Percentiles rank a stretch among this genome's conserved stretches.
Conservation (phyloP, 2,797 vertebrate species). For the Pogoniulus pusillus region DNA sequence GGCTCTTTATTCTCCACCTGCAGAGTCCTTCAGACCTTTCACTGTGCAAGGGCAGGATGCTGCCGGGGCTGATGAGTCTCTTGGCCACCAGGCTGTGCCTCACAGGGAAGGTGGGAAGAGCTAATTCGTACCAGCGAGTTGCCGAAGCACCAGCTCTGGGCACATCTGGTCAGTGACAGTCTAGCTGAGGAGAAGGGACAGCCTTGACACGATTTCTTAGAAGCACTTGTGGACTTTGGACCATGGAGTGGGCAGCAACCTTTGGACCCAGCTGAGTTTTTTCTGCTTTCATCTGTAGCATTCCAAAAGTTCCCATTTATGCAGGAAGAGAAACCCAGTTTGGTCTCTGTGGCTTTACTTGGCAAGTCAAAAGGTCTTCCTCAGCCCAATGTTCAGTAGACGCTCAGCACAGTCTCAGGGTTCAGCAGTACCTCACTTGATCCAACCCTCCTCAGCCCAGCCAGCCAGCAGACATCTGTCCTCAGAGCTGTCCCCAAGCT, state of each 20-base stretch:
- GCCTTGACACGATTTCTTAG: background rate
- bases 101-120: background rate
- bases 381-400: background rate
- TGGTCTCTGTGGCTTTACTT: conserved; percentile 29
- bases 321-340: background rate
- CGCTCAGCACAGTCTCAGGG: background rate
- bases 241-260: background rate
- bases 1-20: background rate
- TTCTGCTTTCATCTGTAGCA: background rate
- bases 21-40: background rate
- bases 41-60: background rate
- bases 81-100: background rate
- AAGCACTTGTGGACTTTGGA: conserved; percentile 6
- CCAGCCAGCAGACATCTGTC: background rate
- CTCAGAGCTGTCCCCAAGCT: background rate
- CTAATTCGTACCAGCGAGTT: background rate
- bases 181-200: background rate
- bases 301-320: background rate
- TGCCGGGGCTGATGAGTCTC: background rate
- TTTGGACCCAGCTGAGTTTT: background rate
- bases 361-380: conserved; percentile 50
- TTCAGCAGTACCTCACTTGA: background rate
- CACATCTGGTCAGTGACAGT: background rate
- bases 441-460: background rate
- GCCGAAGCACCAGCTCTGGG: background rate